Conservation (phyloP, 2,888 invertebrate genomes). For the Brachyptera risi region DNA sequence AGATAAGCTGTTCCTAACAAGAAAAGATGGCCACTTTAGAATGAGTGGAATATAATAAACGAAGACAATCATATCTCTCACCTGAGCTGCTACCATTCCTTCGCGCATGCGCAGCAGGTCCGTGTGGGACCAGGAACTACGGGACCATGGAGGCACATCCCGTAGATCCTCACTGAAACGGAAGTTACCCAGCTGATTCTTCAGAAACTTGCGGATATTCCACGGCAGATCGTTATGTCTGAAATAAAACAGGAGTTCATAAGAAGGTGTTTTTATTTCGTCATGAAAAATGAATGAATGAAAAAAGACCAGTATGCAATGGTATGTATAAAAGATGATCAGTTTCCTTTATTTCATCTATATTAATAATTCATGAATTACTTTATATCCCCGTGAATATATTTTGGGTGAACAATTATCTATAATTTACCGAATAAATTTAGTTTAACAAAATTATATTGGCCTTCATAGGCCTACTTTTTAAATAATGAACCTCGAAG, state of each 20-base stretch:
- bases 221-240: slow-evolving; percentile 52
- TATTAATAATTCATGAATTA: not conserved
- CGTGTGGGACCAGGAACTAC: slow-evolving; percentile 74
- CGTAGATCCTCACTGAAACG: slow-evolving; percentile 63
- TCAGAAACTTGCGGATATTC: slow-evolving; percentile 43
- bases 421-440: too few species aligned
- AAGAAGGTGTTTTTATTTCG: not conserved
- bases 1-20: too few species aligned
- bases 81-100: slow-evolving; percentile 75
- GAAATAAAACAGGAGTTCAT: slow-evolving; percentile 24
- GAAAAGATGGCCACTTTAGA: too few species aligned
- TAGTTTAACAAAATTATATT: too few species aligned
- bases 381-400: too few species aligned
- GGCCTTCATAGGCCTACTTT: too few species aligned
- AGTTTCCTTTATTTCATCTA: not conserved
- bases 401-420: too few species aligned
- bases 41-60: too few species aligned
- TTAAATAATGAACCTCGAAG: too few species aligned
- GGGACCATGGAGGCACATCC: slow-evolving; percentile 67
- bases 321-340: not conserved
- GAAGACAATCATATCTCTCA: too few species aligned
- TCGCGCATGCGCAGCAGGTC: slow-evolving; percentile 67
- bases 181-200: slow-evolving; percentile 60
- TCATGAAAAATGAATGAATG: too few species aligned
- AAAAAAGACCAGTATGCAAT: too few species aligned